Base-by-base conservation (phyloP, 2,113 vertebrate genomes). In the Trochalopteron elliotii region DNA sequence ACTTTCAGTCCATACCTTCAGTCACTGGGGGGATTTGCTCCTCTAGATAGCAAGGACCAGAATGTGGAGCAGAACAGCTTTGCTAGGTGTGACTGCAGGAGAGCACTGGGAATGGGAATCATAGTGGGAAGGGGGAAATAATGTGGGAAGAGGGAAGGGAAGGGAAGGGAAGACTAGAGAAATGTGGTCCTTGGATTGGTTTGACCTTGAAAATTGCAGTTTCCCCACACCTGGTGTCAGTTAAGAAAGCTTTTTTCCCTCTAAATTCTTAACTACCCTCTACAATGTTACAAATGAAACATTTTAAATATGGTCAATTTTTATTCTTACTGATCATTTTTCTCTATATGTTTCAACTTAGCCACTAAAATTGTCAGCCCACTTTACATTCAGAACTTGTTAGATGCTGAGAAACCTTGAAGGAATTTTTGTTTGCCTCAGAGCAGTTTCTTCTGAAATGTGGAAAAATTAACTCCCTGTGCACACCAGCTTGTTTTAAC, bases 1-100 rank as follows among this genome's bases (percentile, higher is more conserved):
- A 19, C 35, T 2, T 21, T 31, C 22, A 10, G 21, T 9, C 42
- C 2, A 0, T 7, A 10, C 40, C 53, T 68, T 50, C 37, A 45
- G 0, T 25, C 2, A 1, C 31, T 53, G 17, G 10, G 42, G 39
- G 60, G 10, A 81, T 55, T 63, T 24, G 18, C 9, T 31, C n/a
- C 31, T 77, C 72, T 42, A 42, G 40, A 30, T 18, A 80, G 53
- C 39, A 44, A 55, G 63, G 45, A 53, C 27, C 42, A 56, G 64
- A 60, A 60, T 0, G 1, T 3, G 4, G 27, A 91, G 77, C 74
- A 90, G 52, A 71, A 39, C 20, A 25, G 30, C 18, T 61, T 71
- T 78, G 42, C 42, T 44, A 7, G 45, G 44, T 60, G 35, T 35
- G 67, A 80, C 40, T 33, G 40, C 50, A 31, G 84, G 64, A 57